Percentiles rank a stretch among this genome's conserved stretches.
These are phyloP conservation scores for Phoxinus dragarum DNA, from an alignment of 2,797 vertebrate genomes.

Conservation along the genomic window DNA sequence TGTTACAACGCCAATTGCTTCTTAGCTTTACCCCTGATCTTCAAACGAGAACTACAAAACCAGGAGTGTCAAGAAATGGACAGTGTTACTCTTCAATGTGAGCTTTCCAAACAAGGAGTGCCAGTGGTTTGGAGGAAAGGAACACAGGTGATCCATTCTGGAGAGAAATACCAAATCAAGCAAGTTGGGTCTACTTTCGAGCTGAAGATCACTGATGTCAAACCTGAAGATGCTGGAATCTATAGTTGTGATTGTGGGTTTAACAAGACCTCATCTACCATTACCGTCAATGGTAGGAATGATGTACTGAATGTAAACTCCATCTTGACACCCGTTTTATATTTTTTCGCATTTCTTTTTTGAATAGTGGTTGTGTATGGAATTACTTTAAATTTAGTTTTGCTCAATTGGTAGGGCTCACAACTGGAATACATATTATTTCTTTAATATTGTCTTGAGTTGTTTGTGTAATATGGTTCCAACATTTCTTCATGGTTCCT, in stretches of 20 bases:
- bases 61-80: constrained; percentile 66
- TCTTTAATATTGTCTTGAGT: neutral
- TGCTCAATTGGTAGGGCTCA: neutral
- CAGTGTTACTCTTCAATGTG: constrained; percentile 71
- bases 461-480: constrained; percentile 16
- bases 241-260: constrained; percentile 81
- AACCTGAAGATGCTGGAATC: constrained; percentile 75
- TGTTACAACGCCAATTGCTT: constrained; percentile 39
- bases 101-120: constrained; percentile 72
- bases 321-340: neutral
- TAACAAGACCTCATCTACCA: constrained; percentile 73
- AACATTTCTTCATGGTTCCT: constrained; percentile 28
- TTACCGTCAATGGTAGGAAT: constrained; percentile 82
- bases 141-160: constrained; percentile 65
- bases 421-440: neutral
- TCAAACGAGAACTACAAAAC: constrained; percentile 67
- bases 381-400: neutral
- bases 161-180: constrained; percentile 79
- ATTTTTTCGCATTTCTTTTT: neutral
- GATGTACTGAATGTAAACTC: neutral
- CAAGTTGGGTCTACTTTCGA: constrained; percentile 72
- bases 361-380: neutral
- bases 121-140: constrained; percentile 79
- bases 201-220: constrained; percentile 81
- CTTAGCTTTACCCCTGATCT: constrained; percentile 73